Evolutionary conservation across 2,113 vertebrate species (phyloP).

Genomic region (Isurus oxyrinchus): DNA sequence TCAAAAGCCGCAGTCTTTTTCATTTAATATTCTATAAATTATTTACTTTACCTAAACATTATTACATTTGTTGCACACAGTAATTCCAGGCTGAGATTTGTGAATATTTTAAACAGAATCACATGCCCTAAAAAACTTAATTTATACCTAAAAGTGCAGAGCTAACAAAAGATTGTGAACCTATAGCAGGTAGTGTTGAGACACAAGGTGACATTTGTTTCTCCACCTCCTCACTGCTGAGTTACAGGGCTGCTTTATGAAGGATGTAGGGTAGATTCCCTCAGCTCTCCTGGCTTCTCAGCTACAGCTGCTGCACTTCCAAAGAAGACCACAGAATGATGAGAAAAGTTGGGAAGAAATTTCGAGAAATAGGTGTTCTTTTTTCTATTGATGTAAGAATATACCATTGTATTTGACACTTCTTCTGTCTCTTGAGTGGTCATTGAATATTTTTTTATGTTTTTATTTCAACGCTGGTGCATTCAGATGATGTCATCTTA

Average conservation of each 20-base stretch:
- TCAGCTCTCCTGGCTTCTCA: background rate
- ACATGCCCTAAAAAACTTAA: background rate
- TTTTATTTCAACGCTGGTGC: background rate
- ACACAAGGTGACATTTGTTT: background rate
- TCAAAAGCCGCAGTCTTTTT: background rate
- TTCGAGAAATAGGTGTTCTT: background rate
- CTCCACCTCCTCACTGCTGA: background rate
- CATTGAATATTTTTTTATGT: background rate
- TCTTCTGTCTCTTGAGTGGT: background rate
- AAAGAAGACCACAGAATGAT: background rate
- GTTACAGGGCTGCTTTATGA: background rate
- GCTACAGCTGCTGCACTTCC: background rate
- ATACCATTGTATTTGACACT: background rate
- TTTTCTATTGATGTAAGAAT: background rate
- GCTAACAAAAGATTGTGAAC: background rate
- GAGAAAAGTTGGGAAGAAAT: background rate
- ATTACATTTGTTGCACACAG: background rate
- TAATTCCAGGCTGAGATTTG: background rate
- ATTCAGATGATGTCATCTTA: background rate
- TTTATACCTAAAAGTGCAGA: background rate
- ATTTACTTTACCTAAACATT: background rate
- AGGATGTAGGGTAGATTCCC: background rate
- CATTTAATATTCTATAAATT: background rate
- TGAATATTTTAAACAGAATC: background rate
- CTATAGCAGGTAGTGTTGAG: background rate